A percentile compares a stretch with the other conserved stretches of the same genome.
These are phyloP conservation scores for Parambassis ranga DNA, from an alignment of 2,797 vertebrate species.

Conservation along the genomic window DNA sequence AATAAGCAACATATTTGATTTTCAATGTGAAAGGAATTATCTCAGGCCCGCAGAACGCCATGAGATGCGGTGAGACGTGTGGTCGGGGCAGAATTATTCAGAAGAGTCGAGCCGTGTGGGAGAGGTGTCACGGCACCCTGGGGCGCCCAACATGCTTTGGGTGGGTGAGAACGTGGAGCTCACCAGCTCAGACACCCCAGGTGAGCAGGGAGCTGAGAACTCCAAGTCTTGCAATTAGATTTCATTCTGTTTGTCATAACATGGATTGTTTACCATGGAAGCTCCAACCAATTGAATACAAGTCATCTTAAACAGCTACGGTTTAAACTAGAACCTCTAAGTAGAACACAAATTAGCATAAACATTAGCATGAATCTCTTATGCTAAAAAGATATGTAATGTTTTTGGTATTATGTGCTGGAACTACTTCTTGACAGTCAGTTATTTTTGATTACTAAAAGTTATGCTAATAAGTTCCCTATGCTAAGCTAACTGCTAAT, in stretches of 20 bases:
- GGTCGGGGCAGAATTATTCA: constrained; percentile 73
- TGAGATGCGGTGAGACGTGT: constrained; percentile 47
- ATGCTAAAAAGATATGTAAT: no score
- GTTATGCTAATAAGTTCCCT: no score
- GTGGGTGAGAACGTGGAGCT: constrained; percentile 72
- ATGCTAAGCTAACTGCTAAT: no score
- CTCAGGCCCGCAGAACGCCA: constrained; percentile 49
- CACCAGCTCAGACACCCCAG: constrained; percentile 58
- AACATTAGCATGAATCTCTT: no score
- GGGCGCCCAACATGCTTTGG: constrained; percentile 71
- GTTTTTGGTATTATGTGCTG: no score
- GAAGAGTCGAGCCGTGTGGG: constrained; percentile 62
- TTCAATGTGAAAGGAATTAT: constrained; percentile 66
- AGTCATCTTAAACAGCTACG: not conserved
- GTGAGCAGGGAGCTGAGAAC: constrained; percentile 55
- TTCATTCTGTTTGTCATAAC: constrained; percentile 52
- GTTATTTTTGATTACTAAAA: no score
- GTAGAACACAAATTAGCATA: no score
- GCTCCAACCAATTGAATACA: not conserved
- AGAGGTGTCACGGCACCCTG: constrained; percentile 76
- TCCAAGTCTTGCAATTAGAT: constrained; percentile 55
- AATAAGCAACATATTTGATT: constrained; percentile 87
- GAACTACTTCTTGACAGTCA: no score
- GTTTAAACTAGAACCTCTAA: no score
- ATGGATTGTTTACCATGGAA: constrained; percentile 41